A percentile compares a stretch with the other conserved stretches of the same genome.
These are phyloP conservation scores for Scrobipalpa atriplicella DNA, from an alignment of 2,888 invertebrate species.

Conservation along the genomic window DNA sequence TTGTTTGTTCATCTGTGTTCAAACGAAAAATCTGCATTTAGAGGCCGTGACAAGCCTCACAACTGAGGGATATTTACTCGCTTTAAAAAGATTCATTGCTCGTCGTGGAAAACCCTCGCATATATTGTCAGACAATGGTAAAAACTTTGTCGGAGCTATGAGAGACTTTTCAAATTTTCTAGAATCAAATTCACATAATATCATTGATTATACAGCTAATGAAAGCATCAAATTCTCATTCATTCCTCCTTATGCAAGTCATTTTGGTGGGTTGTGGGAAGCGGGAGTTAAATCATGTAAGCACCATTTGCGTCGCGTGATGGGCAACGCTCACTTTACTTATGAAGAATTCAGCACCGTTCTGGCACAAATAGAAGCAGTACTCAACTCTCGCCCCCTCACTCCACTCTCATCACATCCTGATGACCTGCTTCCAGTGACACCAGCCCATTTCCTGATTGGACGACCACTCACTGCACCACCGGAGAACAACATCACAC, in stretches of 20 bases:
- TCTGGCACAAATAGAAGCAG: slow-evolving; percentile 33
- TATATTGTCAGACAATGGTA: no score
- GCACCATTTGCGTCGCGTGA: slow-evolving; percentile 29
- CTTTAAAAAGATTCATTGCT: no score
- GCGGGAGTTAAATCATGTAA: slow-evolving; percentile 32
- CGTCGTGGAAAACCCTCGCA: no score
- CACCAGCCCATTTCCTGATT: background rate
- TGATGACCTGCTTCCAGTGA: slow-evolving; percentile 22
- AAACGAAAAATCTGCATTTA: no score
- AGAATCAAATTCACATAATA: slow-evolving; percentile 16
- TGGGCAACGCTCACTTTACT: slow-evolving; percentile 32
- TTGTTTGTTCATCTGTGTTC: no score
- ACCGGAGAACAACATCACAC: no score
- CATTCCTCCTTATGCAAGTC: slow-evolving; percentile 25
- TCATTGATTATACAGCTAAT: background rate
- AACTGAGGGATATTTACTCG: no score
- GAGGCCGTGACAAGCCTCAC: no score
- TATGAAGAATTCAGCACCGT: slow-evolving; percentile 36
- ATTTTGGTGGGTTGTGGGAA: slow-evolving; percentile 37
- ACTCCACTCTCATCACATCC: slow-evolving; percentile 34
- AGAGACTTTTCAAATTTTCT: background rate
- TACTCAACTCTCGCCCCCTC: slow-evolving; percentile 35
- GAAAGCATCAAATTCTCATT: background rate
- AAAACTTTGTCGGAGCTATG: no score
- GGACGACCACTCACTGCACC: no score